Evolutionary conservation across 1,140 invertebrate species (phyloP).

Genomic region (Cephus cinctus): DNA sequence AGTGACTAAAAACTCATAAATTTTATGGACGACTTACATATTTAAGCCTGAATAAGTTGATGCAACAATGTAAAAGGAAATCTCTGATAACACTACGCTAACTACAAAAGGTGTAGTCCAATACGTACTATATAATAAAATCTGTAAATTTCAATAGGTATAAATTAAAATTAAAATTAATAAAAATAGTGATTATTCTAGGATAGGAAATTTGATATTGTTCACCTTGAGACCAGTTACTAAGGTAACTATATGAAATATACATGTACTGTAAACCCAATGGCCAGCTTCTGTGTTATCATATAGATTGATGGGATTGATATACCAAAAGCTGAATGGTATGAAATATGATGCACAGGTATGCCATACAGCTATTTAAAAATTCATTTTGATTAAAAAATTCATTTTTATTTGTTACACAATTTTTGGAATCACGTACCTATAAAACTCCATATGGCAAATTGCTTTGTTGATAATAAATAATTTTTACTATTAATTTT

Average conservation of each 20-base stretch:
- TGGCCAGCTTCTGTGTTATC: conserved; percentile 48
- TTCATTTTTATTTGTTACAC: background rate
- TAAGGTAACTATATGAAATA: conserved; percentile 53
- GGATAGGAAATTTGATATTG: background rate
- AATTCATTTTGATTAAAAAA: conserved; percentile 23
- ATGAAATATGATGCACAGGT: conserved; percentile 58
- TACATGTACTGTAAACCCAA: conserved; percentile 51
- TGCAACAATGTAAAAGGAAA: conserved; percentile 61
- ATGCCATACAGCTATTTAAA: conserved; percentile 60
- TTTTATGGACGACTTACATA: conserved; percentile 56
- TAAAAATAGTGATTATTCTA: conserved; percentile 12
- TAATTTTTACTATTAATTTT: conserved; percentile 64
- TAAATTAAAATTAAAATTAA: conserved; percentile 8
- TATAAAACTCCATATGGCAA: conserved; percentile 65
- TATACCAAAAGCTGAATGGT: conserved; percentile 43
- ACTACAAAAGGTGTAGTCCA: conserved; percentile 63
- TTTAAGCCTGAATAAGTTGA: conserved; percentile 61
- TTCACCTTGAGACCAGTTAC: conserved; percentile 59
- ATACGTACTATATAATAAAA: conserved; percentile 66
- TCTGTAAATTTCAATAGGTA: conserved; percentile 41
- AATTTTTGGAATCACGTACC: conserved; percentile 49
- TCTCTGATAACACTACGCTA: conserved; percentile 60
- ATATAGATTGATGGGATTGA: conserved; percentile 45
- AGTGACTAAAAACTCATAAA: conserved; percentile 4
- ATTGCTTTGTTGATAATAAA: conserved; percentile 64